A percentile compares a stretch with the other conserved stretches of the same genome.
Evolutionary conservation across 1,140 invertebrate species (phyloP).

Genomic region (Drosophila takahashii): DNA sequence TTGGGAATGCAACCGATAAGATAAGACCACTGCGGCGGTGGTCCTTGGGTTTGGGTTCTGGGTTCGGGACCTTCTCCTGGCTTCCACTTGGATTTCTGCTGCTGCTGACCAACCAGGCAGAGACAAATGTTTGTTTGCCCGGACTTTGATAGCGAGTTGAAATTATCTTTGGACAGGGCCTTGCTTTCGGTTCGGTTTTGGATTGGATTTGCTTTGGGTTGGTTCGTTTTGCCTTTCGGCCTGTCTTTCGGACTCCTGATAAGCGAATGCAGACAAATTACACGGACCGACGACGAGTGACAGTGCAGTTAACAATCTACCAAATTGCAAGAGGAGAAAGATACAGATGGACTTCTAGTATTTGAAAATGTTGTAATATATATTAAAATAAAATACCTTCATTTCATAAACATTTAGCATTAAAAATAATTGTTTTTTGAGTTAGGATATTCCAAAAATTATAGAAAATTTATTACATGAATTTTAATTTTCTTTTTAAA

Average conservation of each 20-base stretch:
- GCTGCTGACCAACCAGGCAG: constrained; percentile 32
- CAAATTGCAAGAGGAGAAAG: constrained; percentile 20
- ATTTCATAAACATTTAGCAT: too few species aligned
- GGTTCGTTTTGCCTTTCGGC: constrained; percentile 5
- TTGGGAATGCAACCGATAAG: constrained; percentile 59
- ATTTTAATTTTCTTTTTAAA: too few species aligned
- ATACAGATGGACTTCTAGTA: constrained; percentile 4
- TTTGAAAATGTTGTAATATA: too few species aligned
- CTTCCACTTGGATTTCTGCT: constrained; percentile 6
- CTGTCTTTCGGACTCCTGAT: constrained; percentile 38
- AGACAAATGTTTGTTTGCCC: constrained; percentile 77
- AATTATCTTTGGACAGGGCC: constrained; percentile 45
- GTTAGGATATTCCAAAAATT: too few species aligned
- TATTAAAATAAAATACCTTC: too few species aligned
- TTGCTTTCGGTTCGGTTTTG: constrained; percentile 2
- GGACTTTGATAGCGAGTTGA: constrained; percentile 52
- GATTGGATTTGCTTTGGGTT: not conserved
- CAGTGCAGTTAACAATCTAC: constrained; percentile 43
- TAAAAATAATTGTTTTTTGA: too few species aligned
- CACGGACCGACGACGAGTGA: constrained; percentile 31
- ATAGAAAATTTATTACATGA: too few species aligned
- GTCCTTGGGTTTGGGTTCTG: constrained; percentile 44
- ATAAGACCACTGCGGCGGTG: constrained; percentile 56
- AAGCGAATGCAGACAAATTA: constrained; percentile 65
- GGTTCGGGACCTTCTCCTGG: constrained; percentile 12